Evolutionary conservation across 2,888 invertebrate species (phyloP), one percentile per base, ranked within the genome.

Genomic region (Trissoscelio sp.): DNA sequence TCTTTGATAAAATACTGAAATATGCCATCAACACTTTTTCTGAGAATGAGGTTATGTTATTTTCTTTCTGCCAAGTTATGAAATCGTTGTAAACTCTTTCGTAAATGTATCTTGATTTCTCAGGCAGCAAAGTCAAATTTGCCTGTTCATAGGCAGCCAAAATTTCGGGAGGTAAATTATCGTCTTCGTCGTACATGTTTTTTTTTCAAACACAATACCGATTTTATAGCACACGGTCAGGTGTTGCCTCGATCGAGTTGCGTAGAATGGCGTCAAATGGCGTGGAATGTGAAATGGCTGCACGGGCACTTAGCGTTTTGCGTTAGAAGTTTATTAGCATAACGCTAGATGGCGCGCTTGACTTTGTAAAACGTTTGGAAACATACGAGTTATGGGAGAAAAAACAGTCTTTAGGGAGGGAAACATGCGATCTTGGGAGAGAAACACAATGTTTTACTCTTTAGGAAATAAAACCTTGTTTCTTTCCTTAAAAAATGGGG

Each of bases 1-100:
- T 58, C 16, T 39, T 7, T 2, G 22, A 42, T 6, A 58, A 22
- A 14, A 28, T 20, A 14, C n/a, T 20, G 14, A 58, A 58, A 39
- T 58, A 58, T 7, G 58, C 39, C 12, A 58, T 6, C 12, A 58
- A 12, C 6, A 58, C 58, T 4, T 12, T 42, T 11, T 58, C 58
- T 6, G 58, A 39, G 16, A 20, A 58, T 0, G 58, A 42, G n/a
- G 39, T 58, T 20, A 58, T n/a, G 12, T 58, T 58, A 11, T 58
- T 39, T 9, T 24, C n/a, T 39, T 58, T 58, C n/a, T 39, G 22
- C 58, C 58, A 58, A 3, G n/a, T 9, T n/a, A 22, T 3, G 20
- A 58, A 58, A 58, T 6, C 22, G 5, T 22, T 16, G 22, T 58
- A 58, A 42, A 11, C 9, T 6, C 12, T 7, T 12, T 58, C 24